Conservation (phyloP, 2,888 invertebrate species). For the Orgyia antiqua region DNA sequence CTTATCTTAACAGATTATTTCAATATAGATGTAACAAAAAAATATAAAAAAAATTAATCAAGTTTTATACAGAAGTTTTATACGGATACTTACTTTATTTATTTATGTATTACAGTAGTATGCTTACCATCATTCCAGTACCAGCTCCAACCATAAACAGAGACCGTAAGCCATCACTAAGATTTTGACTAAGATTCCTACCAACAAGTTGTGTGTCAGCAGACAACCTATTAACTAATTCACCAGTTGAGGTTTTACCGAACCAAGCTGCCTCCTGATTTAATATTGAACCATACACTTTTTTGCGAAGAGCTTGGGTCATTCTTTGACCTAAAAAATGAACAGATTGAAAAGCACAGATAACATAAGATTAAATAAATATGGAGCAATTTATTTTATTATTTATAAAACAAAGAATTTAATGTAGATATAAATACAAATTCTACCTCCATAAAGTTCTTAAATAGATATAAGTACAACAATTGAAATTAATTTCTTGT, state of each 20-base stretch:
- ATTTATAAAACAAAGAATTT: too few species aligned
- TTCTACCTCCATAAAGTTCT: background rate
- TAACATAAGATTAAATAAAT: too few species aligned
- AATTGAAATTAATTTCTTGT: too few species aligned
- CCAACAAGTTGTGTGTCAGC: constrained; percentile 96
- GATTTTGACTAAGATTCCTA: constrained; percentile 93
- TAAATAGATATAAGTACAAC: too few species aligned
- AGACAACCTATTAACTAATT: constrained; percentile 92
- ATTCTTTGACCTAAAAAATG: constrained; percentile 90
- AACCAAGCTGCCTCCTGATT: constrained; percentile 95
- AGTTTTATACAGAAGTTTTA: too few species aligned
- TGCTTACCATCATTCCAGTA: constrained; percentile 93
- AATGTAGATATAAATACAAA: background rate
- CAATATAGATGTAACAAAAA: too few species aligned
- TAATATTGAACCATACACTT: constrained; percentile 88
- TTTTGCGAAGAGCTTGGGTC: constrained; percentile 87
- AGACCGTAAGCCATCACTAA: constrained; percentile 95
- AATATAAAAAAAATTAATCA: too few species aligned
- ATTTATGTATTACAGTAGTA: too few species aligned
- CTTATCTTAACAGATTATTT: too few species aligned
- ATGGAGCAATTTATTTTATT: too few species aligned
- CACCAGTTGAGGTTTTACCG: constrained; percentile 92
- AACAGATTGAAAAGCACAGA: too few species aligned
- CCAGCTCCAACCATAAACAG: constrained; percentile 91
- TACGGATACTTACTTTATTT: too few species aligned